A percentile compares a stretch with the other conserved stretches of the same genome.
Conservation (phyloP, 2,113 vertebrate species). For the Actenoides hombroni region DNA sequence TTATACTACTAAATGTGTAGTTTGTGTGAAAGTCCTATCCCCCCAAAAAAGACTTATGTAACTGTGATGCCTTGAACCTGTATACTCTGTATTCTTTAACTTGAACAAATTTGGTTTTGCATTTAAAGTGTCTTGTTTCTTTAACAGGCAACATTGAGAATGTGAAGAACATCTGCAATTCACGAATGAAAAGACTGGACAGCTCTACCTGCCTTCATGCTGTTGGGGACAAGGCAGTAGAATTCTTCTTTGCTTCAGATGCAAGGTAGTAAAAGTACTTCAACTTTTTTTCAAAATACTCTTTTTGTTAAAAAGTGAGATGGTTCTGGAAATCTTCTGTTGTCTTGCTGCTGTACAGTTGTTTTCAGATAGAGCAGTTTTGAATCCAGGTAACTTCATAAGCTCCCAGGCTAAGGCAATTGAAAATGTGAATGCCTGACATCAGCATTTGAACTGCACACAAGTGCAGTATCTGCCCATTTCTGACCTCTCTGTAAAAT, state of each 20-base stretch:
- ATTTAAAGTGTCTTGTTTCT: not conserved
- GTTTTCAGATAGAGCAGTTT: not conserved
- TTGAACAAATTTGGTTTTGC: not conserved
- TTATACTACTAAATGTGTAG: not conserved
- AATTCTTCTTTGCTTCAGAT: constrained; percentile 96
- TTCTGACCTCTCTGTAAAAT: not conserved
- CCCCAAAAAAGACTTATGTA: not conserved
- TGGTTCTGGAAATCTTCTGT: not conserved
- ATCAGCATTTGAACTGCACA: not conserved
- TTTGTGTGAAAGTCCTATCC: not conserved
- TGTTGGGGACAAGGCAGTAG: constrained; percentile 84
- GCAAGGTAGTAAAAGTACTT: constrained; percentile 82
- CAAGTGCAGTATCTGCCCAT: not conserved
- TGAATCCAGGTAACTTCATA: not conserved
- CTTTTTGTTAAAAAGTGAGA: not conserved
- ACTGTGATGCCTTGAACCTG: not conserved
- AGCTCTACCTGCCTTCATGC: constrained; percentile 82
- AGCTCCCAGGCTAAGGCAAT: not conserved
- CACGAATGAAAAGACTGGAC: constrained; percentile 76
- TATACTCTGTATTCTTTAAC: not conserved
- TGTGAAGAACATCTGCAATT: constrained; percentile 74
- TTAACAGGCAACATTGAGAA: constrained; percentile 74
- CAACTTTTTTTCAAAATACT: not conserved
- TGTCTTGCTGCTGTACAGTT: not conserved
- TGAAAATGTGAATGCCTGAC: not conserved